phyloP scores from a whole-genome alignment of 2,888 invertebrate genomes.

The Drosophila testacea region DNA sequence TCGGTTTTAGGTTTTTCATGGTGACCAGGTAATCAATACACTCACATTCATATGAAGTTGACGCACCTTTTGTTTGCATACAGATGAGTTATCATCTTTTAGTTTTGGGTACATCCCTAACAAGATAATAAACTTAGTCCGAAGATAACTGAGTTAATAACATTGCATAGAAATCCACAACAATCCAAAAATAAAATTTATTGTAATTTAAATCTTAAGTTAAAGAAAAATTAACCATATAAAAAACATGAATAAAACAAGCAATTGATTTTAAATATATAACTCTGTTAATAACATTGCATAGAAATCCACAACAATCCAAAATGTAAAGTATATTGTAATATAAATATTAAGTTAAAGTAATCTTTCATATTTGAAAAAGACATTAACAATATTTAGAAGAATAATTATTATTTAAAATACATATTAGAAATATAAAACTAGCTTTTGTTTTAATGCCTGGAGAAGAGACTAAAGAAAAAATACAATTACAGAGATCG shows the following conservation, averaged over 20 bases:
- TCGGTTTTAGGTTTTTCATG: constrained; percentile 7
- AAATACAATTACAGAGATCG: too few species aligned
- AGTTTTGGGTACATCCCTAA: constrained; percentile 8
- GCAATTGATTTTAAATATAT: not conserved
- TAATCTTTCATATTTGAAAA: too few species aligned
- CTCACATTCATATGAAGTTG: constrained; percentile 17
- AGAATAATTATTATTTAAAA: too few species aligned
- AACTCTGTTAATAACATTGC: not conserved
- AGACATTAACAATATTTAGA: too few species aligned
- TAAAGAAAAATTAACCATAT: not conserved
- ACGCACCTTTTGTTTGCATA: constrained; percentile 67
- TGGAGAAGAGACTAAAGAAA: too few species aligned
- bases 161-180: not conserved
- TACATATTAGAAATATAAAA: too few species aligned
- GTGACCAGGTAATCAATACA: constrained; percentile 67
- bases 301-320: not conserved
- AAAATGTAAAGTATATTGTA: not conserved
- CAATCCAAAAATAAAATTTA: not conserved
- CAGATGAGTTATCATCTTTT: constrained; percentile 49
- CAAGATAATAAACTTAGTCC: not conserved
- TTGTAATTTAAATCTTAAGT: not conserved
- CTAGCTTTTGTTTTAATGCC: too few species aligned
- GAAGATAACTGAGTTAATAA: not conserved
- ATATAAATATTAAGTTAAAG: not conserved
- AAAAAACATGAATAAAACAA: too few species aligned